Conservation (phyloP, 2,888 invertebrate species). For the Stegophylla sp. region DNA sequence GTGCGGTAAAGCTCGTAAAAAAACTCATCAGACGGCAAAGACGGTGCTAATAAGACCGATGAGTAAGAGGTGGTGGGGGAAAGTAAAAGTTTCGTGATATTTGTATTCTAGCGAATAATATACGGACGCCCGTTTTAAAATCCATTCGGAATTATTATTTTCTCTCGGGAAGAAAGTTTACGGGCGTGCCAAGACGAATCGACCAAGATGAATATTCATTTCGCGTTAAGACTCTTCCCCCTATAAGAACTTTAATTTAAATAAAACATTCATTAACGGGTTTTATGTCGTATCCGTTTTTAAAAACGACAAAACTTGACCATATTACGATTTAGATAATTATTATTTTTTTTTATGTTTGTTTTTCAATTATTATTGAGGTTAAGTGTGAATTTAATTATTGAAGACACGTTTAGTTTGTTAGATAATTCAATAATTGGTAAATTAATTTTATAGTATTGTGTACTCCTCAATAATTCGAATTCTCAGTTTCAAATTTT, state of each 20-base stretch:
- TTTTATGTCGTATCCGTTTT: slow-evolving; percentile 50
- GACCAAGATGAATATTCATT: slow-evolving; percentile 58
- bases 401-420: too few species aligned
- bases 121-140: slow-evolving; percentile 55
- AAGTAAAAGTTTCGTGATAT: slow-evolving; percentile 55
- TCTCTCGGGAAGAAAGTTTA: slow-evolving; percentile 54
- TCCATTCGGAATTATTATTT: slow-evolving; percentile 59
- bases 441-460: slow-evolving; percentile 7
- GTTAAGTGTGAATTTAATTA: too few species aligned
- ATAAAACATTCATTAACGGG: slow-evolving; percentile 58
- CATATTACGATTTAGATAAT: slow-evolving; percentile 11
- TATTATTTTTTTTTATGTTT: neutral
- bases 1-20: slow-evolving; percentile 40
- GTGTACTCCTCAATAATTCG: neutral
- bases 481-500: neutral
- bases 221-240: slow-evolving; percentile 43
- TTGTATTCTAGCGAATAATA: slow-evolving; percentile 55
- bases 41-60: slow-evolving; percentile 51
- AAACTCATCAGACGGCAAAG: slow-evolving; percentile 54
- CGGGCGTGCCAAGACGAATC: slow-evolving; percentile 55
- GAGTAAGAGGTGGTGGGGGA: neutral
- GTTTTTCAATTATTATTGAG: neutral
- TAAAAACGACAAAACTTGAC: slow-evolving; percentile 34
- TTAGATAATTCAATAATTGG: slow-evolving; percentile 21
- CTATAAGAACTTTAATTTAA: slow-evolving; percentile 55